Base-by-base conservation (phyloP, 2,113 vertebrate genomes). In the Hyperoodon ampullatus region DNA sequence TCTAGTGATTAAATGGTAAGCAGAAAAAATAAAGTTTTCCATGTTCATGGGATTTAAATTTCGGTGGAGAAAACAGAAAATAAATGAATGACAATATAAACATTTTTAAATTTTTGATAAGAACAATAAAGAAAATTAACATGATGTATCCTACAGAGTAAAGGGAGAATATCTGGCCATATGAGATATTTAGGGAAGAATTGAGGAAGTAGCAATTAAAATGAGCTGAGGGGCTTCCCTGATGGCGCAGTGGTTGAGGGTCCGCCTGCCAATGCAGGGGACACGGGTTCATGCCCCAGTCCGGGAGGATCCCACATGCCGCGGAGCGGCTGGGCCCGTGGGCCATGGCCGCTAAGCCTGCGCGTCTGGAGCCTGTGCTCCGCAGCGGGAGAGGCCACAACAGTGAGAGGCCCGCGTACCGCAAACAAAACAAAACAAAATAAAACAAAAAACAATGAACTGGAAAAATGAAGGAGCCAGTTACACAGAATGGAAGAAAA, bases 261-360 rank as follows among this genome's bases (percentile, higher is more conserved):
- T 50, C 47, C 47, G 2, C 11, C 47, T 47, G 47, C 47, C 47
- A 2, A 47, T 47, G 47, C 47, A 2, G 2, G 47, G 47, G 47
- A 13, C 11, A 2, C 2, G 0, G 47, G 11, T 47, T 47, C 47
- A 11, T 47, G 47, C 47, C 44, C 10, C 10, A 0, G 10, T 47
- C 44, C 2, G 44, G 10, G 44, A 47, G 2, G 10, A 47, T 47
- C 47, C 47, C 11, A 47, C 47, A 47, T 47, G 47, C 47, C 47
- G 47, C 2, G 11, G 47, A 47, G 47, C 0, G 47, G 2, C 47
- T 47, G 11, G 11, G 47, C 11, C 47, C 2, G 11, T 47, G 47
- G 3, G 47, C 47, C 11, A 2, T 47, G 47, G 47, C 47, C 11
- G 47, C 47, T 47, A 11, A 12, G 47, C 47, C 47, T 47, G 47